Evolutionary conservation across 2,113 vertebrate genomes (phyloP).

Genomic region (Anthoscopus minutus): DNA sequence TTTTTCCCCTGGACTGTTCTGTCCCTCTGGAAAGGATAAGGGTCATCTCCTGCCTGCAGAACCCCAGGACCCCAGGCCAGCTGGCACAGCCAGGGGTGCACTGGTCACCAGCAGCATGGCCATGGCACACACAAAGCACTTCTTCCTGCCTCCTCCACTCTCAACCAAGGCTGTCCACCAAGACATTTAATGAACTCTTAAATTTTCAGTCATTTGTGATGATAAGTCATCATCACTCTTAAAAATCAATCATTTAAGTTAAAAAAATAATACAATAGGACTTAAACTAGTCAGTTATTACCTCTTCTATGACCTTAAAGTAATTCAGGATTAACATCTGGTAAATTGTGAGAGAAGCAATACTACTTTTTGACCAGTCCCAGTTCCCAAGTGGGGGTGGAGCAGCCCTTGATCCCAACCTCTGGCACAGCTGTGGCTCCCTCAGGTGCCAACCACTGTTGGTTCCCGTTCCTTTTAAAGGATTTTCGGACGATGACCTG

Average conservation of each 20-base stretch:
- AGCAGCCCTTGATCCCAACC: background rate
- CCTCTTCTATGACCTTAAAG: background rate
- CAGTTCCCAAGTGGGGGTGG: background rate
- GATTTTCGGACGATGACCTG: conserved; percentile 79
- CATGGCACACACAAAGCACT: fast-evolving
- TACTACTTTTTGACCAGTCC: background rate
- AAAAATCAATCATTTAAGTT: background rate
- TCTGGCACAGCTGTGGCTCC: background rate
- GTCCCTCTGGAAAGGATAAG: background rate
- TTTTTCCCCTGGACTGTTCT: background rate
- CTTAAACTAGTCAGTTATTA: background rate
- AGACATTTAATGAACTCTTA: background rate
- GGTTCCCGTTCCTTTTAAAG: conserved; percentile 12
- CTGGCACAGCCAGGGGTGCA: background rate
- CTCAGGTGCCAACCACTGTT: background rate
- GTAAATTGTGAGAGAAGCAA: background rate
- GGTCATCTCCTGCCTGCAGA: background rate
- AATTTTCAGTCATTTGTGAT: background rate
- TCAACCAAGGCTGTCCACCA: background rate
- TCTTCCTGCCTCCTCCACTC: background rate
- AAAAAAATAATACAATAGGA: background rate
- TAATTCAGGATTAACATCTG: background rate
- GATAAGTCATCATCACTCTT: background rate
- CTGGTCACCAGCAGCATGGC: background rate
- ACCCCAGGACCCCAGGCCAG: background rate